A percentile compares a stretch with the other conserved stretches of the same genome.
Evolutionary conservation across 2,888 invertebrate genomes (phyloP).

Genomic region (Heliconius sara): DNA sequence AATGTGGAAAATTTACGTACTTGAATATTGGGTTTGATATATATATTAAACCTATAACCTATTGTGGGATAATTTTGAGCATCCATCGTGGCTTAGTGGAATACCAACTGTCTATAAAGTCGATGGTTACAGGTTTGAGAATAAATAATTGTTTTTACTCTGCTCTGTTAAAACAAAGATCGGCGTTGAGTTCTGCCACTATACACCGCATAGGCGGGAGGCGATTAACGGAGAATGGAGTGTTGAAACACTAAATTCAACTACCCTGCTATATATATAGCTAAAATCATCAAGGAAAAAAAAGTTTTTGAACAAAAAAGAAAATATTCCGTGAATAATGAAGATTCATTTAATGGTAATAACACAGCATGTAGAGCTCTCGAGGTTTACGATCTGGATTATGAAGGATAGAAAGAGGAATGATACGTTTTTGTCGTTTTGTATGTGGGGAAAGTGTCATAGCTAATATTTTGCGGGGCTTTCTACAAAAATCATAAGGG

Average conservation of each 20-base stretch:
- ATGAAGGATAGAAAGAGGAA: conserved; percentile 37
- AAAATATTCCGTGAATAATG: conserved; percentile 4
- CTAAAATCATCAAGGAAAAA: background rate
- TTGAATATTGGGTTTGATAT: no score
- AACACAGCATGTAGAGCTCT: conserved; percentile 37
- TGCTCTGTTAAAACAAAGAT: background rate
- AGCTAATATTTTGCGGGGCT: conserved; percentile 17
- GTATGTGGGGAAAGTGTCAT: conserved; percentile 24
- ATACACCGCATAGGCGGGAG: no score
- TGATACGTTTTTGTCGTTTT: conserved; percentile 25
- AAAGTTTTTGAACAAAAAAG: background rate
- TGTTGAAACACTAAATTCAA: background rate
- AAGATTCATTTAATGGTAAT: conserved; percentile 34
- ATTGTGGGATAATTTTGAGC: no score
- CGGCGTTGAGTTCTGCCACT: background rate
- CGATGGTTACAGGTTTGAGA: background rate
- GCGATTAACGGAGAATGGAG: background rate
- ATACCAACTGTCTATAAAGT: background rate
- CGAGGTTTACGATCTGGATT: conserved; percentile 45
- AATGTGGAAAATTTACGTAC: no score
- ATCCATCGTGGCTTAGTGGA: background rate
- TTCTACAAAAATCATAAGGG: conserved; percentile 13
- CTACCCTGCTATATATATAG: background rate
- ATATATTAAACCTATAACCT: no score
- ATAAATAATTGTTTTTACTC: background rate